These are phyloP conservation scores for Linepithema humile DNA, from an alignment of 1,140 invertebrate genomes.

Conservation along the genomic window DNA sequence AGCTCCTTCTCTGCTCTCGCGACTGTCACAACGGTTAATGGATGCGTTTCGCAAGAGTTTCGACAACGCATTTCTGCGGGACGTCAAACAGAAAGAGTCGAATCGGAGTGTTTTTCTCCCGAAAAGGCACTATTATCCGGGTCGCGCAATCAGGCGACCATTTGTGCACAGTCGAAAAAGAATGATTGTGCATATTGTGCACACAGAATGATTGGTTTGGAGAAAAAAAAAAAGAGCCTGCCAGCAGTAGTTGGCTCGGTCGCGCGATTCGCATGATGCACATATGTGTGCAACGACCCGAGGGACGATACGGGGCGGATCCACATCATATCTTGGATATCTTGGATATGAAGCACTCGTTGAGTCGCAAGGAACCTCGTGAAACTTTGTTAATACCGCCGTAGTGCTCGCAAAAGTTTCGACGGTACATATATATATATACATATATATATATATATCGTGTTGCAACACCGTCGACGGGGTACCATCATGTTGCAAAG, in stretches of 20 bases:
- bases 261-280: neutral
- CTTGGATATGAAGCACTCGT: neutral
- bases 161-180: conserved; percentile 35
- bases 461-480: neutral
- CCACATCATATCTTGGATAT: neutral
- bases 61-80: neutral
- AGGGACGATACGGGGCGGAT: neutral
- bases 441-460: neutral
- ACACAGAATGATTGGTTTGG: neutral
- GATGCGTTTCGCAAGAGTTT: neutral
- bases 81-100: neutral
- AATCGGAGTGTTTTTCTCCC: conserved; percentile 12
- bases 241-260: neutral
- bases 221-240: neutral
- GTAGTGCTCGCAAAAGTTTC: conserved; percentile 21
- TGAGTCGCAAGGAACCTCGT: neutral
- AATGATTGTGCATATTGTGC: conserved; percentile 51
- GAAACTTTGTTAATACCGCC: conserved; percentile 46
- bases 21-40: neutral
- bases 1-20: neutral
- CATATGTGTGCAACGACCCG: neutral
- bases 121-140: neutral
- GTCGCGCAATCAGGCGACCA: conserved; percentile 28
- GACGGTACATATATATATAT: neutral
- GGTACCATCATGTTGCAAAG: neutral